A percentile compares a stretch with the other conserved stretches of the same genome.
Conservation (phyloP, 2,113 vertebrate genomes). For the Antennarius striatus region DNA sequence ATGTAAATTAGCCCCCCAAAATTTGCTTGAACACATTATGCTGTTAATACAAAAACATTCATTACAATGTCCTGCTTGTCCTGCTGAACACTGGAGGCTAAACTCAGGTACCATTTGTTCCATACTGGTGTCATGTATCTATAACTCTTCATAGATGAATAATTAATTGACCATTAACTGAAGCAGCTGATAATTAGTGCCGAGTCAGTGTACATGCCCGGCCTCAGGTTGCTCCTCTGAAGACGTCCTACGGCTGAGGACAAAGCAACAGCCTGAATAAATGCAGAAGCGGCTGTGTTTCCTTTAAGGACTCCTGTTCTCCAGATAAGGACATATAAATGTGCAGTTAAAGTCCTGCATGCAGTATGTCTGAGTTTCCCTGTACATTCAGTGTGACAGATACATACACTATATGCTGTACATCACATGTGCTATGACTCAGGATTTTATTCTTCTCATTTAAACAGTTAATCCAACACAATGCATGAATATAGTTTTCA, state of each 20-base stretch:
- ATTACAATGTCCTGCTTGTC: constrained; percentile 2
- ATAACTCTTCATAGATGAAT: constrained; percentile 53
- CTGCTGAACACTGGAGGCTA: constrained; percentile 26
- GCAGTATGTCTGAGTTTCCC: too few species aligned
- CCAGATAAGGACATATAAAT: constrained; percentile 1
- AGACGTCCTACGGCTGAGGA: constrained; percentile 34
- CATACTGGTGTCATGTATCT: constrained; percentile 42
- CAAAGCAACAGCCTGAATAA: constrained; percentile 10
- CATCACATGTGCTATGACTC: too few species aligned
- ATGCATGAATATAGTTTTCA: too few species aligned
- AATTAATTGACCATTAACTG: constrained; percentile 54
- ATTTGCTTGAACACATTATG: not conserved
- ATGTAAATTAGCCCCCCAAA: not conserved
- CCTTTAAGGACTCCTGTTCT: constrained; percentile 13
- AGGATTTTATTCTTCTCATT: too few species aligned
- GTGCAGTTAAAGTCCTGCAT: not conserved
- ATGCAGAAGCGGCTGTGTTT: constrained; percentile 13
- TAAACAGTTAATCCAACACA: too few species aligned
- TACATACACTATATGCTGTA: too few species aligned
- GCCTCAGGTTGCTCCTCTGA: constrained; percentile 39
- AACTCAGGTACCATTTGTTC: constrained; percentile 17
- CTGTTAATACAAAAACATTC: constrained; percentile 9
- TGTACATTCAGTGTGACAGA: too few species aligned
- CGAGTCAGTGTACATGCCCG: constrained; percentile 19
- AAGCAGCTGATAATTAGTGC: constrained; percentile 47